These are phyloP conservation scores for Procambarus virginalis DNA, from an alignment of 1,140 invertebrate species.

Conservation along the genomic window DNA sequence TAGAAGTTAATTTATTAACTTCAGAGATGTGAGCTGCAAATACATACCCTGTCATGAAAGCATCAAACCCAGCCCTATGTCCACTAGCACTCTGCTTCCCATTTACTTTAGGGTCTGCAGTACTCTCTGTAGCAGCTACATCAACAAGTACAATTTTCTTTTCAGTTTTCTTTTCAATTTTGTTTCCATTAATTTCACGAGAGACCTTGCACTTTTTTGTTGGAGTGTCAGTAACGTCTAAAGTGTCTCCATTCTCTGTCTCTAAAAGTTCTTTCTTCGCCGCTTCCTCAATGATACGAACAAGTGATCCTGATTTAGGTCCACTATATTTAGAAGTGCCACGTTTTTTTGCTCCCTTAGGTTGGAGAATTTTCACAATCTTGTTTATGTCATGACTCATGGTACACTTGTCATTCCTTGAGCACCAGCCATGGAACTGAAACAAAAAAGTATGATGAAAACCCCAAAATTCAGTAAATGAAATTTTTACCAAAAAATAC, in stretches of 20 bases:
- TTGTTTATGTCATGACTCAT: slow-evolving; percentile 50
- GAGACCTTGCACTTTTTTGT: neutral
- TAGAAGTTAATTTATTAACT: neutral
- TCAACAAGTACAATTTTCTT: neutral
- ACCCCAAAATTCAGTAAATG: too few species aligned
- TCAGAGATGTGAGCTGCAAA: slow-evolving; percentile 35
- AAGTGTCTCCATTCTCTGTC: neutral
- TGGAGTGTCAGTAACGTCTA: neutral
- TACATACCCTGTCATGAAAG: slow-evolving; percentile 46
- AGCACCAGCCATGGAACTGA: slow-evolving; percentile 49
- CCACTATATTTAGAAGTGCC: slow-evolving; percentile 23
- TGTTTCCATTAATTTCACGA: neutral
- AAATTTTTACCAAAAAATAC: too few species aligned
- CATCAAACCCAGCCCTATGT: slow-evolving; percentile 52
- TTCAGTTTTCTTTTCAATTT: neutral
- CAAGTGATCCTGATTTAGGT: slow-evolving; percentile 17
- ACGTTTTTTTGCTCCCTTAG: slow-evolving; percentile 34
- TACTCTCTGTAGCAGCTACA: neutral
- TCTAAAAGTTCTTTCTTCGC: neutral
- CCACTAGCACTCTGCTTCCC: slow-evolving; percentile 12
- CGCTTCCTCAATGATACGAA: slow-evolving; percentile 21
- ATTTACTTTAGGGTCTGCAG: neutral
- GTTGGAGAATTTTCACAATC: slow-evolving; percentile 42
- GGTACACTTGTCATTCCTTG: slow-evolving; percentile 6
- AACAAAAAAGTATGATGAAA: neutral